These are phyloP conservation scores for Empidonax traillii DNA, from an alignment of 2,113 vertebrate genomes.

Conservation along the genomic window DNA sequence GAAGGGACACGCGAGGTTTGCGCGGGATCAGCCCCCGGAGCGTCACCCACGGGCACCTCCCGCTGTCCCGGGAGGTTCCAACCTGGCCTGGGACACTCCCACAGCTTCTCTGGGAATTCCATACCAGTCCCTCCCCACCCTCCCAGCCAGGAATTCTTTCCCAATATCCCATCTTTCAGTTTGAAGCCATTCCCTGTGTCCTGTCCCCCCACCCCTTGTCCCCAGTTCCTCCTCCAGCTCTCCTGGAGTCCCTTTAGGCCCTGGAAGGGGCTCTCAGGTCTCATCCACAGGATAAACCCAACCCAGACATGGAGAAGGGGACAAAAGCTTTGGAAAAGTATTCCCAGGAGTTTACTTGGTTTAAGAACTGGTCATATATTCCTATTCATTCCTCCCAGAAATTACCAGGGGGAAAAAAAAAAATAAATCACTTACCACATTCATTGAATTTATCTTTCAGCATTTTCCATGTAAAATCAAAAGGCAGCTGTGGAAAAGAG, in stretches of 20 bases:
- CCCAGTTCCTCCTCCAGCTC: background rate
- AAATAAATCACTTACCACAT: slow-evolving; percentile 81
- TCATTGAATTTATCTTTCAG: slow-evolving; percentile 97
- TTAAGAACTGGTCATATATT: background rate
- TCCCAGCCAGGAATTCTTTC: background rate
- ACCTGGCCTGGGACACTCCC: background rate
- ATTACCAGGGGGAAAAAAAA: background rate
- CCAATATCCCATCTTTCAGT: background rate
- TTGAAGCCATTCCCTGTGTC: background rate
- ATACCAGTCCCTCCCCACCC: accelerated
- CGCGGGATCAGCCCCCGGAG: no score
- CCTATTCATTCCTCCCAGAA: background rate
- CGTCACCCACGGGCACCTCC: background rate
- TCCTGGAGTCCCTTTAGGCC: background rate
- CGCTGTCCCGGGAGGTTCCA: background rate
- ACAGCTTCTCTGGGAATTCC: background rate
- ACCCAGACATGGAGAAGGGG: background rate
- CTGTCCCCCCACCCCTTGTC: background rate
- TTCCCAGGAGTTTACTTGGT: background rate
- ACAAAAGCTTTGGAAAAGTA: background rate
- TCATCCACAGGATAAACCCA: background rate
- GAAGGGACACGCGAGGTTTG: no score
- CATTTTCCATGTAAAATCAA: slow-evolving; percentile 99
- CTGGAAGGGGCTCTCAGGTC: background rate
- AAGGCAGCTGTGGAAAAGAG: slow-evolving; percentile 84